These are phyloP conservation scores for Nomada flava DNA, from an alignment of 2,888 invertebrate species.

Conservation along the genomic window DNA sequence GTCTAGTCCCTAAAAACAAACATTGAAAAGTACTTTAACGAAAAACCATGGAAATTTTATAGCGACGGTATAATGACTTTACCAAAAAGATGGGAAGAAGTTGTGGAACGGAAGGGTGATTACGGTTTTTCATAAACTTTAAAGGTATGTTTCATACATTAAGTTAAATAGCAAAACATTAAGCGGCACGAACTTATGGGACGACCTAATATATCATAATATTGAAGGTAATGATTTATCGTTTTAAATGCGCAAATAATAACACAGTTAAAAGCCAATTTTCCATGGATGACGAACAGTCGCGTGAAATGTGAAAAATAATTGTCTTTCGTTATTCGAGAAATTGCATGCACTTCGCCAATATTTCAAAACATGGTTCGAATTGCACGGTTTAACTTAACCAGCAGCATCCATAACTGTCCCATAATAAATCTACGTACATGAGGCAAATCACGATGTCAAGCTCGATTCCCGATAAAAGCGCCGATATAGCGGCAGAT, in stretches of 20 bases:
- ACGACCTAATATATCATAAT: not conserved
- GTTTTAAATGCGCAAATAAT: not conserved
- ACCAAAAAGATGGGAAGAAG: no score
- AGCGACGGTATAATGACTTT: no score
- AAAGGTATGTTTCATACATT: no score
- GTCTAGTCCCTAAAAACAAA: no score
- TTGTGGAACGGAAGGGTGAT: no score
- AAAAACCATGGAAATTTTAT: no score
- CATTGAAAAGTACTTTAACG: no score
- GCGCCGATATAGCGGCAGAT: not conserved
- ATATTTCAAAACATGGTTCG: slow-evolving; percentile 3
- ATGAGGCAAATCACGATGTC: not conserved
- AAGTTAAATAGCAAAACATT: no score
- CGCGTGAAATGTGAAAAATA: no score
- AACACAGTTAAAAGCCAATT: not conserved
- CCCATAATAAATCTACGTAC: slow-evolving; percentile 1
- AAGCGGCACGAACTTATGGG: no score
- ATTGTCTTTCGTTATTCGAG: not conserved
- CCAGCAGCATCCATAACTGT: not conserved
- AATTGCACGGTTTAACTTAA: slow-evolving; percentile 6
- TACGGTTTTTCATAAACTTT: no score
- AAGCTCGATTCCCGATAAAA: not conserved
- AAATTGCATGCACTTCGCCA: not conserved
- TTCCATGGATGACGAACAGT: not conserved
- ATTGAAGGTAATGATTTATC: no score